Evolutionary conservation across 35 echinoderm and acorn worm genomes (phyloP), one percentile per base, ranked within the genome.

Genomic region (Apostichopus japonicus): DNA sequence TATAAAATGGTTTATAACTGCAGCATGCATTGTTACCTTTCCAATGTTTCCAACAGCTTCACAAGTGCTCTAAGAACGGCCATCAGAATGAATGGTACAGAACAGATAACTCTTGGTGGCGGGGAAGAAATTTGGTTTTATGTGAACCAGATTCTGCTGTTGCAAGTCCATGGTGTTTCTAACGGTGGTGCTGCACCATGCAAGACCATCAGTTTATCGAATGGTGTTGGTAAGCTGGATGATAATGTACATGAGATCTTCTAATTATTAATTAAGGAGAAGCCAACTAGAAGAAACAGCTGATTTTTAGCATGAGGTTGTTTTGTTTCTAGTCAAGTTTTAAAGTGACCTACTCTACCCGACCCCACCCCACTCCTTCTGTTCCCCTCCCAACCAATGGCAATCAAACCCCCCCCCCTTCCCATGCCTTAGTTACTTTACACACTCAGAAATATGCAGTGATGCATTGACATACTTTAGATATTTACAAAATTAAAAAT

Each of bases 41-140:
- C 7, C 17, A 55, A 58, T 78, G 19, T 54, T 44, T 77, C 15
- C 63, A 6, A 44, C 90, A 98, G 96, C 5, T 98, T 98, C 59
- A 98, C 96, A 6, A 92, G 91, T 87, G 96, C 94, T 5, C 92
- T 98, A 23, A 71, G 96, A 54, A 94, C 94, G 53, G 96, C 87
- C 9, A 92, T 98, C 9, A 58, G 27, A 14, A 95, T 95, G 76
- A 94, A 94, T 56, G 91, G 92, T 10, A 96, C 94, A 17, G 96
- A 98, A 80, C 56, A 79, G 53, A 96, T 98, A 13, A 92, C 94
- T 0, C 24, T 98, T 10, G 96, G 96, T 70, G 96, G 96, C 11
- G 96, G 96, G 9, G 96, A 98, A 65, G 96, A 98, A 79, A 87
- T 98, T 11, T 98, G 94, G 94, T 72, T 98, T 13, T 98, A 95